Base-by-base conservation (phyloP, 2,888 invertebrate genomes). In the Drosophila pegasa region DNA sequence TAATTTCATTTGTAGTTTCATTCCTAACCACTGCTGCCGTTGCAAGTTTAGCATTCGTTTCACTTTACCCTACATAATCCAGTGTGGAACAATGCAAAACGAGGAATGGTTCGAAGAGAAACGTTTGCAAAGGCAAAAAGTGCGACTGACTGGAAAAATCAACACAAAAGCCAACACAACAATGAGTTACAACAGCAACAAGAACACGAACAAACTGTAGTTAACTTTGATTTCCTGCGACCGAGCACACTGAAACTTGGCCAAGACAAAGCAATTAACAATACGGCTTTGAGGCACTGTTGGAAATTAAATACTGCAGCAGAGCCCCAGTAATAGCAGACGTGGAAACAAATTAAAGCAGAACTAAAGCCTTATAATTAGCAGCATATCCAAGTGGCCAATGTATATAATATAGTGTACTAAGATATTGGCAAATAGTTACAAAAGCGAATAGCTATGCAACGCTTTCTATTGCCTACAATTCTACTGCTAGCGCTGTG, bases 131-230 rank as follows among this genome's bases (percentile, higher is more conserved):
- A 75, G 70, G 78, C 70, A 68, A 50, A 57, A 55, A 64, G 64
- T 71, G 71, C 69, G 56, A 71, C 80, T 73, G 71, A 62, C 78
- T 68, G 81, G 78, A 81, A 80, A 80, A 71, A 80, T 78, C 80
- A 77, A 80, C 77, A 77, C 67, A 71, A 65, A 66, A 70, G 72
- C 52, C 62, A 59, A 57, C 47, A 62, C 45, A 58, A 63, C 43
- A 71, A 33, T 41, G 59, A 51, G 16, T 33, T 57, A 55, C 29
- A 71, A 43, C 45, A 45, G n/a, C n/a, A 16, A 37, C 40, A 60
- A 25, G 47, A 54, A 40, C 35, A 50, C 16, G 22, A 48, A 35
- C 48, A 35, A 61, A 38, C 29, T 29, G 20, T 7, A 65, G 71
- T 63, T 60, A 45, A 67, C 67, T 59, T 61, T 37, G 60, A 29